Base-by-base conservation (phyloP, 2,797 vertebrate genomes). In the Rachycentron canadum region DNA sequence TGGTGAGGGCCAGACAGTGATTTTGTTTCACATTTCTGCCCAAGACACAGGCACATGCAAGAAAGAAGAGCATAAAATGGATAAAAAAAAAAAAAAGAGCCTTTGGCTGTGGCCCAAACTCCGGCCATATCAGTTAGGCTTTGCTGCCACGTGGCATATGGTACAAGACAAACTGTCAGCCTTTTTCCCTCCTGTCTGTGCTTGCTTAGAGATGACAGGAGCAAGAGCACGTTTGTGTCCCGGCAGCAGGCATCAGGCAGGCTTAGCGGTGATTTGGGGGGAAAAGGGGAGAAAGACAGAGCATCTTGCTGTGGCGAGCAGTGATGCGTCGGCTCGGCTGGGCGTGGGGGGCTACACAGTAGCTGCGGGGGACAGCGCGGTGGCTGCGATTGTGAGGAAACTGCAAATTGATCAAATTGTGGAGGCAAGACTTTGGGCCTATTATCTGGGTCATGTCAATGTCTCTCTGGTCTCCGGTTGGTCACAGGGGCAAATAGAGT, bases 361-460 rank as follows among this genome's bases (percentile, higher is more conserved):
- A 88, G 94, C 94, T 95, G 88, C 82, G 50, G 95, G 94, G 93
- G 94, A 96, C 94, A 94, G 92, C 82, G 23, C 87, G 34, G 81
- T 69, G 88, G 90, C 85, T 86, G 79, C 76, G 49, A 86, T 87
- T 92, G 86, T 91, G 91, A 91, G 84, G 90, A 92, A 93, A 93
- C 93, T 79, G 91, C 93, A 95, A 94, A 95, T 95, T 96, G 94
- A 95, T 95, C 92, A 95, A 96, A 95, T 95, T 95, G 95, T 94
- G 86, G 92, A 93, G 86, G 93, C 88, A 94, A 94, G 93, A 94
- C 91, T 95, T 95, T 93, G 89, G 88, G 91, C 92, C 95, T 86
- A 94, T 95, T 95, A 95, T 95, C 91, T 95, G 93, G 94, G 95
- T 96, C 94, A 95, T 91, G 94, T 95, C 94, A 95, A 88, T 86